Conservation (phyloP, 2,888 invertebrate species). For the Abrostola tripartita region DNA sequence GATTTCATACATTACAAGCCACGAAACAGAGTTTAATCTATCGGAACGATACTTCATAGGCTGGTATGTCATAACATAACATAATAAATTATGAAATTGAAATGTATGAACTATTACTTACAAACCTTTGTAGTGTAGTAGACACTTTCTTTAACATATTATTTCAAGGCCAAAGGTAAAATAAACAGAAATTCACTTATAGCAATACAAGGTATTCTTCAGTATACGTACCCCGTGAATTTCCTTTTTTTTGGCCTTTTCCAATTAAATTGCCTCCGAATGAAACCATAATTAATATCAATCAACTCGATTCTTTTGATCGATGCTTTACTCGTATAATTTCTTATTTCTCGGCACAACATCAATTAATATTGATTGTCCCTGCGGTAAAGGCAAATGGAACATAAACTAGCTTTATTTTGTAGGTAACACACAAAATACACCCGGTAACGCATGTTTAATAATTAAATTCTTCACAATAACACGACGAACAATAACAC, state of each 20-base stretch:
- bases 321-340: background rate
- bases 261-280: background rate
- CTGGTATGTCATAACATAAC: too few relatives aligned
- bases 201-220: too few relatives aligned
- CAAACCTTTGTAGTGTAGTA: too few relatives aligned
- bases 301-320: background rate
- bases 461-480: slow-evolving; percentile 14
- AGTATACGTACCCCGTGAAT: too few relatives aligned
- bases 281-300: background rate
- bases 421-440: background rate
- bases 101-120: too few relatives aligned
- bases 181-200: too few relatives aligned
- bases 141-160: too few relatives aligned
- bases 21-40: too few relatives aligned
- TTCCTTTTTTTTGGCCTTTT: background rate
- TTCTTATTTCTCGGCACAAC: background rate
- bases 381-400: background rate
- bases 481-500: slow-evolving; percentile 13
- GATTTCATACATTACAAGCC: too few relatives aligned
- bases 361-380: background rate
- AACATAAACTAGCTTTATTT: background rate
- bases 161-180: too few relatives aligned
- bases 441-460: background rate
- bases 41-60: too few relatives aligned
- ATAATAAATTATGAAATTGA: too few relatives aligned